Evolutionary conservation across 1,140 invertebrate species (phyloP).

Genomic region (Bombus affinis): DNA sequence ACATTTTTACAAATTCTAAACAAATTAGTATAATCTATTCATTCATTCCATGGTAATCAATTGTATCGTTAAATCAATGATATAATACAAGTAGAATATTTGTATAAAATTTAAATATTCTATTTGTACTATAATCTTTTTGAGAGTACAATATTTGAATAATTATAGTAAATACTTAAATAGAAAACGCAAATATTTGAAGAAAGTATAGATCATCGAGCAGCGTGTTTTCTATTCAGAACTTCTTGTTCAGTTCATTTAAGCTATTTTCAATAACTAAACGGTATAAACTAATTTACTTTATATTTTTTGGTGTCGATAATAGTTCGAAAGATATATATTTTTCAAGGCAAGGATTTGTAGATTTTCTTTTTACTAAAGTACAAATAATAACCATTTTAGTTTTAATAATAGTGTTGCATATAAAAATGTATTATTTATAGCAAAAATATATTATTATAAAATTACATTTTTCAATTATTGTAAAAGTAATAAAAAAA

Average conservation of each 20-base stretch:
- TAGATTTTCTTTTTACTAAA: neutral
- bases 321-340: neutral
- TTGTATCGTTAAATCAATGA: no score
- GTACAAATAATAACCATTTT: no score
- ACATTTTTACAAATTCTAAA: neutral
- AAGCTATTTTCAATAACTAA: neutral
- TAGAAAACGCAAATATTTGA: constrained; percentile 9
- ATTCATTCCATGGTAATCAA: no score
- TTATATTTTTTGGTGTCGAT: neutral
- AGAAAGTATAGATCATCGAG: neutral
- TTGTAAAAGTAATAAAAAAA: neutral
- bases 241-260: neutral
- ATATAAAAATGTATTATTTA: neutral
- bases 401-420: no score
- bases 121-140: neutral
- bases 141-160: no score
- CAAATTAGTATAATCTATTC: neutral
- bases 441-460: neutral
- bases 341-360: neutral
- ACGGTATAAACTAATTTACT: neutral
- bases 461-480: neutral
- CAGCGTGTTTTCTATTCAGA: neutral
- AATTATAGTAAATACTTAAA: neutral
- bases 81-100: no score
- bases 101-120: neutral